Conservation (phyloP, 2,113 vertebrate genomes). For the Etia nguti region DNA sequence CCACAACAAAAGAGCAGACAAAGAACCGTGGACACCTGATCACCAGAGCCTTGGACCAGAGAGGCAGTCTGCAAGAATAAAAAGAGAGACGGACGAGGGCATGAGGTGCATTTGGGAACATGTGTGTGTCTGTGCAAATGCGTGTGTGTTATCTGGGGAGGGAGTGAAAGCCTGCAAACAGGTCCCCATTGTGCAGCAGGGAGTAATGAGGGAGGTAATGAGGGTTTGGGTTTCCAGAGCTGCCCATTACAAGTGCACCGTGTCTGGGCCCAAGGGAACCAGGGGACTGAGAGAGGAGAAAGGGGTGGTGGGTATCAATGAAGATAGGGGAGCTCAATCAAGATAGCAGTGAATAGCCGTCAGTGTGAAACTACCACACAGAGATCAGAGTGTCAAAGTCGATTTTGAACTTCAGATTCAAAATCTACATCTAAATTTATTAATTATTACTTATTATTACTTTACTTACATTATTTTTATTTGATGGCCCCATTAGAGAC, state of each 20-base stretch:
- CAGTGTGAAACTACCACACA: conserved; percentile 47
- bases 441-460: not conserved
- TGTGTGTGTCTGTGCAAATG: conserved; percentile 15
- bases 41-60: conserved; percentile 38
- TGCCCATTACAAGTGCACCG: conserved; percentile 52
- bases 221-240: conserved; percentile 65
- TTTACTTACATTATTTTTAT: not conserved
- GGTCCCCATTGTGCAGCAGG: conserved; percentile 54
- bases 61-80: conserved; percentile 39
- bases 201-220: conserved; percentile 68
- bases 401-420: not conserved
- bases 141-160: conserved; percentile 23
- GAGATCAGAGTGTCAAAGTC: not conserved
- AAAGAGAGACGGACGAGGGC: conserved; percentile 44
- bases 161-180: conserved; percentile 57
- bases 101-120: conserved; percentile 50
- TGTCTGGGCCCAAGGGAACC: conserved; percentile 19
- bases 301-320: conserved; percentile 31
- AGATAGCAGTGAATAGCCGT: conserved; percentile 34
- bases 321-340: conserved; percentile 48
- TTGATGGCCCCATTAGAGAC: not conserved
- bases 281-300: not conserved
- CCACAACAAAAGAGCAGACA: conserved; percentile 57
- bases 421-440: not conserved
- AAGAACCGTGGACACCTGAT: conserved; percentile 59